These are phyloP conservation scores for Stenoptilia bipunctidactyla DNA, from an alignment of 2,888 invertebrate species.

Conservation along the genomic window DNA sequence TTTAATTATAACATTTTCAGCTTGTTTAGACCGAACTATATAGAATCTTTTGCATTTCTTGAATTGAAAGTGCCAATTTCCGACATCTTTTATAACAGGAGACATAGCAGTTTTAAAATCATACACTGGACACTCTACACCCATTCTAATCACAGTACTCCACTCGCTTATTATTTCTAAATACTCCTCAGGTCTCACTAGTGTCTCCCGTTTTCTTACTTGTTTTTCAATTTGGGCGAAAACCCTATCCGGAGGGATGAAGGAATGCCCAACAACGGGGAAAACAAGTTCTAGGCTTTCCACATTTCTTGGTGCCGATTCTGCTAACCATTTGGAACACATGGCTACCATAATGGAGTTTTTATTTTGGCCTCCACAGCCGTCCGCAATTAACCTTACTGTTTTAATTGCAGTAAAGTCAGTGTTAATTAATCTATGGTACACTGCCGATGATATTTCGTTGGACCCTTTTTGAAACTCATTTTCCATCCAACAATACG, in stretches of 20 bases:
- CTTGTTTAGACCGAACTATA: background rate
- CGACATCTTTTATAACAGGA: background rate
- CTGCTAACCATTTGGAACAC: conserved; percentile 1
- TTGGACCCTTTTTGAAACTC: conserved; percentile 15
- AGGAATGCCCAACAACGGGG: conserved; percentile 4
- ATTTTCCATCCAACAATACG: conserved; percentile 21
- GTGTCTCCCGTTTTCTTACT: background rate
- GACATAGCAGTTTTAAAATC: background rate
- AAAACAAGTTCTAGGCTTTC: conserved; percentile 2
- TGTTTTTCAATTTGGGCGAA: conserved; percentile 4
- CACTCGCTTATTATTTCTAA: background rate
- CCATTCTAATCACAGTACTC: background rate
- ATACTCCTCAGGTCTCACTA: background rate
- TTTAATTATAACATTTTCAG: background rate
- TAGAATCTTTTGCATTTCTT: conserved; percentile 1
- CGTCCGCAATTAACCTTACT: conserved; percentile 18
- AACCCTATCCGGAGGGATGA: conserved; percentile 4
- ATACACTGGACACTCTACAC: background rate
- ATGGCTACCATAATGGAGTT: conserved; percentile 9
- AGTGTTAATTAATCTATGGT: conserved; percentile 11
- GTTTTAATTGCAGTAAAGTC: conserved; percentile 11
- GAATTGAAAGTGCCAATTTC: conserved; percentile 1
- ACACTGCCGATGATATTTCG: conserved; percentile 15
- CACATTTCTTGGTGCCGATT: background rate
- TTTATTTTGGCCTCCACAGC: conserved; percentile 16